Base-by-base conservation (phyloP, 2,113 vertebrate genomes). In the Gasterosteus aculeatus region DNA sequence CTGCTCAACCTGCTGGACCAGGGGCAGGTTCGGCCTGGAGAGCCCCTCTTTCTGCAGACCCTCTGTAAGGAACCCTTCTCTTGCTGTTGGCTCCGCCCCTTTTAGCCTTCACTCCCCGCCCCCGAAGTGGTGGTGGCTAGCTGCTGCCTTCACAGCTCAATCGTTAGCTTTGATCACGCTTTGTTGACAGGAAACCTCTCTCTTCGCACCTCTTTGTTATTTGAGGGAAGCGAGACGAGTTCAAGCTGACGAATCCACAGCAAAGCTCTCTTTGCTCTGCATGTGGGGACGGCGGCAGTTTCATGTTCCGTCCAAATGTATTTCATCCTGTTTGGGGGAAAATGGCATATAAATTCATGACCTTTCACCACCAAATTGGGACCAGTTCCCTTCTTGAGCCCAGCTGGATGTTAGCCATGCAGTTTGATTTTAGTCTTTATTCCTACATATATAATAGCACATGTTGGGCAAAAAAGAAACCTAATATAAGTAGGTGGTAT, bases 1-100 rank as follows among this genome's bases (percentile, higher is more conserved):
- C 92, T 99, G 22, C 94, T 98, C 80, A 93, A 89, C 68, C 88
- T 87, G 18, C 86, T 98, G 46, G 94, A 98, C 87, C 94, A 94
- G 75, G 78, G 87, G 0, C 76, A 90, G 47, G 65, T 90, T 0
- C 70, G 69, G 1, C 75, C 89, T 10, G 89, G 66, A 39, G 90
- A 95, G 39, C 88, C 95, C 0, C 82, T 92, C 61, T 95, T 95
- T 87, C 92, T 96, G 47, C 54, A 89, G 60, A 80, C 64, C 2
- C 94, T 99, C 56, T 96, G 98, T 99, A 93, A 96, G 96, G 67
- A 38, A 15, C 1, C 33, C 1, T 33, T 41, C 16, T 44, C 18
- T 49, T 16, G 19, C 18, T 38, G 18, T 29, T 0, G 14, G 7
- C 26, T 18, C 10, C 35, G 35, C 35, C 6, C 12, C 29, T 61